Percentiles rank a stretch among this genome's conserved stretches.
Evolutionary conservation across 2,113 vertebrate genomes (phyloP).

Genomic region (Barbus barbus): DNA sequence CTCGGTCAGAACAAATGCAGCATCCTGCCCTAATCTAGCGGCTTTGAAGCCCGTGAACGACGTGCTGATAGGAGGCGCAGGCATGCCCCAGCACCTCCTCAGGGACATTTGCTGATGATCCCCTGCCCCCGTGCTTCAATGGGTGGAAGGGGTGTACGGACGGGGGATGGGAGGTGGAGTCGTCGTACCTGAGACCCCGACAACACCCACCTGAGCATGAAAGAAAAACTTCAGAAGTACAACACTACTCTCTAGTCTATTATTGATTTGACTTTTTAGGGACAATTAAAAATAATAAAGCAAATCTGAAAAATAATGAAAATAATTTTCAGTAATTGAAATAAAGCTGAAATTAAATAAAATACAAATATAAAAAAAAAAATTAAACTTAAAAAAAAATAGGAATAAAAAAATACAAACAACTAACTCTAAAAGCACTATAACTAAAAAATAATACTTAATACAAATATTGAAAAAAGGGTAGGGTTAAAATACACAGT

Average conservation of each 20-base stretch:
- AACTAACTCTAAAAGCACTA: background rate
- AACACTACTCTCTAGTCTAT: background rate
- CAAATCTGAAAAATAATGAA: background rate
- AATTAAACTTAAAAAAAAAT: background rate
- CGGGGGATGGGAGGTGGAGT: background rate
- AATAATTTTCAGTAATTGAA: background rate
- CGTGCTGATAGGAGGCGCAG: constrained; percentile 53
- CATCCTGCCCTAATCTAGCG: constrained; percentile 36
- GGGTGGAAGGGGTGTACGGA: background rate
- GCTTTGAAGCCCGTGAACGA: constrained; percentile 67
- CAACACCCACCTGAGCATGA: background rate
- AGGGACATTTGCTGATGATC: constrained; percentile 16
- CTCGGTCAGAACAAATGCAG: constrained; percentile 15
- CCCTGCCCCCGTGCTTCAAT: constrained; percentile 1
- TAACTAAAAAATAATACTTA: too few species aligned
- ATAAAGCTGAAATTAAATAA: background rate
- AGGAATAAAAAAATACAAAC: background rate
- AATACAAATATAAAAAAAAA: too few species aligned
- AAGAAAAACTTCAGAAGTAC: background rate
- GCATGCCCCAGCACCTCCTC: constrained; percentile 45
- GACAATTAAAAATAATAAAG: background rate
- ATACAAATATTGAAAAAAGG: too few species aligned
- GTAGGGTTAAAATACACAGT: too few species aligned
- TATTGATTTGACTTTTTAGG: background rate
- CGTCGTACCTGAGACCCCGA: constrained; percentile 25